Evolutionary conservation across 1,140 invertebrate genomes (phyloP).

Genomic region (Pseudomyrmex dendroicus): DNA sequence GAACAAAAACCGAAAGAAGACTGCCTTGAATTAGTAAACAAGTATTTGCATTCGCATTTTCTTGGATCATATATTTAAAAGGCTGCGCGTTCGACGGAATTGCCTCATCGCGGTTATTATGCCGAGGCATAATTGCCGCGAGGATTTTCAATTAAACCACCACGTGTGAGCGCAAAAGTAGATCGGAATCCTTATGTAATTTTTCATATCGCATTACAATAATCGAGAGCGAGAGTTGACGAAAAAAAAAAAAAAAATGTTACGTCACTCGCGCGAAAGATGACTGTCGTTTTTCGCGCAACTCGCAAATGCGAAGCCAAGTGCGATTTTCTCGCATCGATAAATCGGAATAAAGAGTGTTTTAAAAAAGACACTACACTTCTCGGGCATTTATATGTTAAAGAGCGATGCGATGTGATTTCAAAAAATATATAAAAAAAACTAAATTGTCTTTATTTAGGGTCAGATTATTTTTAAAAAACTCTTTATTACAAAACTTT

Average conservation of each 20-base stretch:
- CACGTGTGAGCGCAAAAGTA: constrained; percentile 21
- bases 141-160: constrained; percentile 5
- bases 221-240: not conserved
- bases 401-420: too few relatives aligned
- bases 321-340: too few relatives aligned
- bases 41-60: constrained; percentile 66
- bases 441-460: too few relatives aligned
- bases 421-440: too few relatives aligned
- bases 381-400: too few relatives aligned
- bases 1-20: constrained; percentile 78
- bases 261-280: not conserved
- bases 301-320: not conserved
- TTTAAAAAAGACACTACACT: too few relatives aligned
- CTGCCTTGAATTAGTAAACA: constrained; percentile 79
- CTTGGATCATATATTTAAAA: constrained; percentile 31
- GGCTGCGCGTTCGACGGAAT: constrained; percentile 27
- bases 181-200: constrained; percentile 36
- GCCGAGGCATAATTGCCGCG: constrained; percentile 30
- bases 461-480: too few relatives aligned
- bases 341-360: too few relatives aligned
- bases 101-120: constrained; percentile 33
- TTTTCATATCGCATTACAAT: not conserved
- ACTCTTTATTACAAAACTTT: too few relatives aligned
- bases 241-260: not conserved
- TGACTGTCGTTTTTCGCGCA: not conserved